Conservation (phyloP, 64 coral and sea anemone species). For the Acropora tenuis region DNA sequence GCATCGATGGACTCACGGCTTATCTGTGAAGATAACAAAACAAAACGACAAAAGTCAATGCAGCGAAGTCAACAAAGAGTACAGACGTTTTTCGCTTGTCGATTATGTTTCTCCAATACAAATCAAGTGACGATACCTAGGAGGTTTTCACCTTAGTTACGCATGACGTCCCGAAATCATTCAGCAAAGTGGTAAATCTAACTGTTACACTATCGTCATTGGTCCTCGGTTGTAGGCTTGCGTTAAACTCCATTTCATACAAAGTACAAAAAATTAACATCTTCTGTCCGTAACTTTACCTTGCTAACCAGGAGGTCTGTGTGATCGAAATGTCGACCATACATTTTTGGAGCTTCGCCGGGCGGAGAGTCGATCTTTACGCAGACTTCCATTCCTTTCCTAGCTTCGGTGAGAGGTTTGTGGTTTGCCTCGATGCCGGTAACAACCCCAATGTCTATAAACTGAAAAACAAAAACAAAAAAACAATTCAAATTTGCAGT, state of each 20-base stretch:
- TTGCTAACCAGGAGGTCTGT: slow-evolving; percentile 93
- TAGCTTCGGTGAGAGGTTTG: slow-evolving; percentile 78
- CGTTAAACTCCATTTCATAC: no score
- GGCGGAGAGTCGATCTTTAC: slow-evolving; percentile 87
- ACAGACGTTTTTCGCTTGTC: no score
- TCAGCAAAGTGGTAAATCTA: no score
- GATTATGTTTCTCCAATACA: no score
- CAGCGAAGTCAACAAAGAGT: neutral
- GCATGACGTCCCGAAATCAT: no score
- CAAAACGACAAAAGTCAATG: neutral
- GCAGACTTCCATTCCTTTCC: slow-evolving; percentile 98
- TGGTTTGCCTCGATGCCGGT: slow-evolving; percentile 97
- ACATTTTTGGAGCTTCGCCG: slow-evolving; percentile 92
- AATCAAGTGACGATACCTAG: no score
- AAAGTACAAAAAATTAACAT: no score
- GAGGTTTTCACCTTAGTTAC: no score
- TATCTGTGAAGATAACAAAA: slow-evolving; percentile 57
- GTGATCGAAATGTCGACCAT: slow-evolving; percentile 98
- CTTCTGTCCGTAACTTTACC: slow-evolving; percentile 34
- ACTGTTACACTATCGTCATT: neutral
- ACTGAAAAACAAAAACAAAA: slow-evolving; percentile 48
- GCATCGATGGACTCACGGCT: slow-evolving; percentile 96
- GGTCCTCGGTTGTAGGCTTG: no score
- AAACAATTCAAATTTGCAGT: neutral
- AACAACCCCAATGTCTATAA: slow-evolving; percentile 84